Conservation (phyloP, 2,888 invertebrate genomes). For the Drosophila niveifrons region DNA sequence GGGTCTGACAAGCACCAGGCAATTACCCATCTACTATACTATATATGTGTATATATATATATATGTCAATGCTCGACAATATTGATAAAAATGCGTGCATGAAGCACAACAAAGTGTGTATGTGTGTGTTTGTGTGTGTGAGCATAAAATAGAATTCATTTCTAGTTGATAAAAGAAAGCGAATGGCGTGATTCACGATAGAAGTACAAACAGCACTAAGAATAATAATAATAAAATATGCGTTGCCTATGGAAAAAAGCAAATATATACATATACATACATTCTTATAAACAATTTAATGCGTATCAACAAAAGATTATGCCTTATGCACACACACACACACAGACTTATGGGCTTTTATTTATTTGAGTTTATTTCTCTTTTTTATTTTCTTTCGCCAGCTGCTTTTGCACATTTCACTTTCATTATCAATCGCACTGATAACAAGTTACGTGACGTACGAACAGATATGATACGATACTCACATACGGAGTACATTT, state of each 20-base stretch:
- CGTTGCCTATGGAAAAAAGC: slow-evolving; percentile 31
- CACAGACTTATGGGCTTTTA: slow-evolving; percentile 20
- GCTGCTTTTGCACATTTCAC: slow-evolving; percentile 60
- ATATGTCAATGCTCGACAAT: slow-evolving; percentile 52
- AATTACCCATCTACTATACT: slow-evolving; percentile 36
- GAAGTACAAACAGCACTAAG: slow-evolving; percentile 28
- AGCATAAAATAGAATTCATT: slow-evolving; percentile 44
- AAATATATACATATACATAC: slow-evolving; percentile 8
- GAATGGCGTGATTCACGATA: slow-evolving; percentile 73
- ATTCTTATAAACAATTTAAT: slow-evolving; percentile 36
- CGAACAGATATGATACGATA: slow-evolving; percentile 41
- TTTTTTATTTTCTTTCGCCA: slow-evolving; percentile 25
- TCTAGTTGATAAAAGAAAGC: slow-evolving; percentile 60
- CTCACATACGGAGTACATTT: background rate
- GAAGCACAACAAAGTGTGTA: background rate
- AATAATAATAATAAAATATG: slow-evolving; percentile 36
- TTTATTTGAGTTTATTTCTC: slow-evolving; percentile 2
- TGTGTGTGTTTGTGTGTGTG: background rate
- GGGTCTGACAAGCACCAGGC: slow-evolving; percentile 32
- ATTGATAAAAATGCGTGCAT: slow-evolving; percentile 43
- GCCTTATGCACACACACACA: slow-evolving; percentile 7
- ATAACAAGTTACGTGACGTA: slow-evolving; percentile 69
- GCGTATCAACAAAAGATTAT: slow-evolving; percentile 55
- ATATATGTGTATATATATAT: slow-evolving; percentile 5
- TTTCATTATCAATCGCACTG: slow-evolving; percentile 62